These are phyloP conservation scores for Syngnathus acus DNA, from an alignment of 2,797 vertebrate species.

Conservation along the genomic window DNA sequence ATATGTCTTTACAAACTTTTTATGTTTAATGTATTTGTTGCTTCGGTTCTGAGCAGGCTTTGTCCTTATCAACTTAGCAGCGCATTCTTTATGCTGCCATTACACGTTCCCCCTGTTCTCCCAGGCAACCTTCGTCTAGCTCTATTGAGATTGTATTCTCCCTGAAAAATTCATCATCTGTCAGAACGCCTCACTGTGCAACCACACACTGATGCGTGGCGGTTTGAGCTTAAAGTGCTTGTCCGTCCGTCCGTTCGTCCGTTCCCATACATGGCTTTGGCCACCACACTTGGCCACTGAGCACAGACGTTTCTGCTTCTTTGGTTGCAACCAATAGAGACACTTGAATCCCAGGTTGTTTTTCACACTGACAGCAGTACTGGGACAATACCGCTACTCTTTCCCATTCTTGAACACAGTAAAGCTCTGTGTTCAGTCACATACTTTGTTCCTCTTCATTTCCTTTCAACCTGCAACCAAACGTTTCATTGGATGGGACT, in stretches of 20 bases:
- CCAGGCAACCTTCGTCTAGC: conserved; percentile 11
- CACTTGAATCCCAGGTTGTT: conserved; percentile 53
- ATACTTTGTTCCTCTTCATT: conserved; percentile 42
- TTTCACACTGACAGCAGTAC: conserved; percentile 49
- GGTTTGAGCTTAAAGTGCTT: conserved; percentile 25
- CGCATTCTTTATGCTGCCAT: conserved; percentile 34
- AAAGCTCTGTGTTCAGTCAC: conserved; percentile 42
- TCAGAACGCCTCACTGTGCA: conserved; percentile 59
- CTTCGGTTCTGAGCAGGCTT: conserved; percentile 7
- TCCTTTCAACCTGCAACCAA: conserved; percentile 38
- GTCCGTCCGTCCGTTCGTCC: conserved; percentile 13
- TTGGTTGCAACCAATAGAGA: conserved; percentile 47
- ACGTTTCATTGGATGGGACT: conserved; percentile 14
- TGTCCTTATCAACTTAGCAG: conserved; percentile 14
- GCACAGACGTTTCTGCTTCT: conserved; percentile 38
- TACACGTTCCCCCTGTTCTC: conserved; percentile 29
- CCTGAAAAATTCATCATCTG: conserved; percentile 73
- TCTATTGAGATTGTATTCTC: conserved; percentile 43
- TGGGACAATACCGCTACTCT: conserved; percentile 53
- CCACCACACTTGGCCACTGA: conserved; percentile 27
- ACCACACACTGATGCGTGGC: conserved; percentile 39
- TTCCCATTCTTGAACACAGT: conserved; percentile 48
- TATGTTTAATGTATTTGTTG: not conserved
- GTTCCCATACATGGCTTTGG: conserved; percentile 31
- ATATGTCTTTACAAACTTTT: not conserved